Evolutionary conservation across 2,888 invertebrate species (phyloP), one percentile per base, ranked within the genome.

Genomic region (Eupithecia subumbrata): DNA sequence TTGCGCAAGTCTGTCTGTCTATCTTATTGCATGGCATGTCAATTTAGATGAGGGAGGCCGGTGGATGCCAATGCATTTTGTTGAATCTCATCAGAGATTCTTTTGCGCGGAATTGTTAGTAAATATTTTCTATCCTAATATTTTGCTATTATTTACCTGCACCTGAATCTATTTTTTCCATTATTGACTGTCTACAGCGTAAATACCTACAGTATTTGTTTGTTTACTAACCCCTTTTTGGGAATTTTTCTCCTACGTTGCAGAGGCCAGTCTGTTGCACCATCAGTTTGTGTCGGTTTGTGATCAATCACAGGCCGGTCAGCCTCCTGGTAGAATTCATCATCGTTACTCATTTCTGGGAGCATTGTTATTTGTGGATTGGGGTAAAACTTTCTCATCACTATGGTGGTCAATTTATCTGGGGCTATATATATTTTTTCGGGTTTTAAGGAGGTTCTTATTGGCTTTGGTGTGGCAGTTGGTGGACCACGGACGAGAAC

Each of bases 381-480:
- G 66, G 85, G 84, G 64, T 84, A 78, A 72, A 86, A 90, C 60
- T 86, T 86, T 69, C 88, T 87, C 87, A 89, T 87, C 30, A 89
- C 74, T 64, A 89, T 89, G 40, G 34, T 34, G 18, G 60, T 60
- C 25, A 60, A 14, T 60, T 25, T 34, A 16, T 34, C 16, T 64
- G 34, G 34, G 18, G 34, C 18, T 18, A 64, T 12, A 9, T 18
- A 64, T 64, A 18, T 18, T 64, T 64, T 34, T 18, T 64, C 34
- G 18, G 30, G 30, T 34, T 9, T 34, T 34, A 34, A 14, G 18
- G 60, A 60, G 12, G 60, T 25, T 25, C 60, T 60, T 2, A 60
- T 60, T 25, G 60, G 60, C 3, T 25, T 60, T 25, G 60, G 5
- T 5, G 22, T 66, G 18, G 0, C 11, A 3, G n/a, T 40, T n/a